These are phyloP conservation scores for Rhinopomastus cyanomelas DNA, from an alignment of 2,113 vertebrate genomes.

Conservation along the genomic window DNA sequence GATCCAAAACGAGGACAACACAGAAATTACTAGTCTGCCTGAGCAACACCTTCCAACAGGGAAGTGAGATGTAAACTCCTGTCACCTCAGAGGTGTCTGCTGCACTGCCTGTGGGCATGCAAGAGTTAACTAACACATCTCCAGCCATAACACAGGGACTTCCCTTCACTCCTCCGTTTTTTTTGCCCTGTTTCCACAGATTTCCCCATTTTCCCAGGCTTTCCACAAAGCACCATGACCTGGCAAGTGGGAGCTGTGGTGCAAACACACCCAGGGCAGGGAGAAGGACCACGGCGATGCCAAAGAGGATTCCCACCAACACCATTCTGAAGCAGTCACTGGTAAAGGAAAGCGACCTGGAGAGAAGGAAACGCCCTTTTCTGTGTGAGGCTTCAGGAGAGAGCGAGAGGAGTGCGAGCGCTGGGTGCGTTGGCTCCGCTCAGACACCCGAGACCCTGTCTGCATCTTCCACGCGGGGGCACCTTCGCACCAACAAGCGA, in stretches of 20 bases:
- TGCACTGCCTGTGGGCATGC: not conserved
- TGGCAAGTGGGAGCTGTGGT: not conserved
- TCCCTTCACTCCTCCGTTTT: not conserved
- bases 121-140: not conserved
- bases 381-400: not conserved
- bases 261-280: not conserved
- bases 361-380: not conserved
- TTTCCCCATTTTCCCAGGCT: not conserved
- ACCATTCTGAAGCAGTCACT: not conserved
- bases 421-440: not conserved
- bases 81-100: accelerated
- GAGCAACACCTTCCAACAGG: accelerated
- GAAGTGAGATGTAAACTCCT: not conserved
- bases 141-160: accelerated
- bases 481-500: conserved; percentile 44
- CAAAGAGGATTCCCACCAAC: not conserved
- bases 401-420: not conserved
- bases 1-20: not conserved
- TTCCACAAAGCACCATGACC: not conserved
- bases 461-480: conserved; percentile 59
- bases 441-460: not conserved
- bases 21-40: not conserved
- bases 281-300: not conserved
- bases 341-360: not conserved
- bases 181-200: not conserved